These are phyloP conservation scores for Leptopilina drosophilae DNA, from an alignment of 2,888 invertebrate genomes.

Conservation along the genomic window DNA sequence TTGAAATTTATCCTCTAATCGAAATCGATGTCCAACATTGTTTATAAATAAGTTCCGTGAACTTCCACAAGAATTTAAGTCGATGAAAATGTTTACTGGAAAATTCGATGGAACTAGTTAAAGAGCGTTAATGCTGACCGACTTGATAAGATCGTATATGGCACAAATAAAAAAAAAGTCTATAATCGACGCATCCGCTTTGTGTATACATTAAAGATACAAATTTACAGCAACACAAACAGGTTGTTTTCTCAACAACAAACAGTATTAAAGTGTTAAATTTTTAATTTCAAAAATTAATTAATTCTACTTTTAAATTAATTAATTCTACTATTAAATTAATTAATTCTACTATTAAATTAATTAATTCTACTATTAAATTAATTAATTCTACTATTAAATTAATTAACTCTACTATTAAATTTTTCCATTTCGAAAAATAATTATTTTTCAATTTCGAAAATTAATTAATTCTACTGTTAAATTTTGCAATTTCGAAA, in stretches of 20 bases:
- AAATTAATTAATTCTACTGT: too few species aligned
- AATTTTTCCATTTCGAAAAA: too few species aligned
- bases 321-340: too few species aligned
- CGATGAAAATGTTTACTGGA: conserved; percentile 28
- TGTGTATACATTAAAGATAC: neutral
- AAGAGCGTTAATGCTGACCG: conserved; percentile 12
- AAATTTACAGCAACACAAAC: neutral
- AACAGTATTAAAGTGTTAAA: too few species aligned
- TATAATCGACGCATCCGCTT: neutral
- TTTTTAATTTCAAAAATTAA: too few species aligned
- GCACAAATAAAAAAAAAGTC: neutral
- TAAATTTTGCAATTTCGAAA: too few species aligned
- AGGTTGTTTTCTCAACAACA: neutral
- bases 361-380: too few species aligned
- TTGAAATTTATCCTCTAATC: neutral
- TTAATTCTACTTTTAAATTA: too few species aligned
- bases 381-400: too few species aligned
- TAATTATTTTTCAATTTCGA: too few species aligned
- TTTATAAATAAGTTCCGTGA: conserved; percentile 10
- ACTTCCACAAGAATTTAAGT: neutral
- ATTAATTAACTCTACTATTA: too few species aligned
- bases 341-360: too few species aligned
- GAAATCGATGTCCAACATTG: conserved; percentile 10
- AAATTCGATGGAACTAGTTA: conserved; percentile 3
- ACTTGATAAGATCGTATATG: neutral